Base-by-base conservation (phyloP, 2,113 vertebrate genomes). In the Ammospiza nelsoni region DNA sequence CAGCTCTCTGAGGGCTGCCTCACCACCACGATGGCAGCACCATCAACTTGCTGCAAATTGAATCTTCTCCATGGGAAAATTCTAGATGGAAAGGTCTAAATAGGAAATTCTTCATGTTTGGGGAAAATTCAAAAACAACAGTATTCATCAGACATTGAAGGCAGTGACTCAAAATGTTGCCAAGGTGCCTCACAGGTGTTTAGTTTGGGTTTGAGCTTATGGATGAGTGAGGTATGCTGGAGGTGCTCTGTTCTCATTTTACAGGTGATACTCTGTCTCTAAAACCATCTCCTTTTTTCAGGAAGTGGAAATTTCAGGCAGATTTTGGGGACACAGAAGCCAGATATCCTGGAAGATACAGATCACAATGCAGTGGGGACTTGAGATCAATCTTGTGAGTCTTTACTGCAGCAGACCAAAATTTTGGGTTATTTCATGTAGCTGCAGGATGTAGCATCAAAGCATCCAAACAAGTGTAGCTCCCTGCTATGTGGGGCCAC, bases 201-300 rank as follows among this genome's bases (percentile, higher is more conserved):
- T 44, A 17, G 5, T 51, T 94, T 83, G 44, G 37, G 4, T 90
- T 65, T 83, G 59, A 92, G 41, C 2, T 52, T 73, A 72, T 24
- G 69, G 24, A 65, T 61, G 19, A 76, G 28, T 79, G 15, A 7
- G 5, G 37, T 88, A 35, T 24, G 4, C 43, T 87, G 0, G 16
- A 59, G 55, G 15, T 39, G 31, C 28, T 51, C 39, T 2, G 1
- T 59, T 94, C 17, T 81, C 21, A 9, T 61, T 65, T 77, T 63
- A 4, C 6, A 84, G 31, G 15, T 0, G 0, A 78, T 4, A 1
- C 2, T 15, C 9, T 8, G 1, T 23, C 22, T 67, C 48, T 49
- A 55, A 78, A 92, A 59, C 6, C 3, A 75, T 71, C 18, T 84
- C 12, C 7, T 12, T 48, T 65, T 80, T 25, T n/a, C 37, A 81